Evolutionary conservation across 2,797 vertebrate species (phyloP).

Genomic region (Petrocephalus schoutedeni): DNA sequence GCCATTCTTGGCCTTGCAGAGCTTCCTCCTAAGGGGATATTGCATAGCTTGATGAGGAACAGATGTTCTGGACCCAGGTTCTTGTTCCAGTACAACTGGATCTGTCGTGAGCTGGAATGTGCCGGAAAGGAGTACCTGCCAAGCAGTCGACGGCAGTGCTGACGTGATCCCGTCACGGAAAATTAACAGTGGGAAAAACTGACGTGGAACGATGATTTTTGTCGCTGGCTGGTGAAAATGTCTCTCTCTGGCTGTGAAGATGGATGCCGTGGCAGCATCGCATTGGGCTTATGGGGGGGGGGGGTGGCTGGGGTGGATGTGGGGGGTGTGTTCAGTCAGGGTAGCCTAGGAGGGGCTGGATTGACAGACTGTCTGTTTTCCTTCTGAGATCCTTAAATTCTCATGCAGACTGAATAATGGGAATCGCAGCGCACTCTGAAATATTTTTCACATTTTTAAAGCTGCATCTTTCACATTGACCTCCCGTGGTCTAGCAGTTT

Average conservation of each 20-base stretch:
- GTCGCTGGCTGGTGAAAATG: conserved; percentile 42
- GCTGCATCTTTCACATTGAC: conserved; percentile 35
- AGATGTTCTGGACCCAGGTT: not conserved
- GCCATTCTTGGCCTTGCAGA: not conserved
- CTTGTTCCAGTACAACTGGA: not conserved
- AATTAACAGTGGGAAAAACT: conserved; percentile 41
- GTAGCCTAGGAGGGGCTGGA: not conserved
- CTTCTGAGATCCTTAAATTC: not conserved
- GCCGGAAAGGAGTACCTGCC: not conserved
- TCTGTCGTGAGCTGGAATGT: not conserved
- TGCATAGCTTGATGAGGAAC: not conserved
- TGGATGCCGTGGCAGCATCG: conserved; percentile 43
- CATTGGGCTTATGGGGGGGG: conserved; percentile 47
- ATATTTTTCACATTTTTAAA: conserved; percentile 34
- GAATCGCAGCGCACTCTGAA: not conserved
- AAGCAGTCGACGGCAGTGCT: not conserved
- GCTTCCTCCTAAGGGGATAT: not conserved
- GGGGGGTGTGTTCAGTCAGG: conserved; percentile 19
- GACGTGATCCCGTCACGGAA: not conserved
- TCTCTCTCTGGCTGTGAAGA: conserved; percentile 23
- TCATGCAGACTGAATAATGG: not conserved
- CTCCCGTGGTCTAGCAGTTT: conserved; percentile 49
- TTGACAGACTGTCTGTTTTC: not conserved
- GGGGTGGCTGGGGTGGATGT: conserved; percentile 44
- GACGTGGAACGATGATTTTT: conserved; percentile 44